Evolutionary conservation across 2,888 invertebrate genomes (phyloP), one percentile per base, ranked within the genome.

Genomic region (Spialia ferax): DNA sequence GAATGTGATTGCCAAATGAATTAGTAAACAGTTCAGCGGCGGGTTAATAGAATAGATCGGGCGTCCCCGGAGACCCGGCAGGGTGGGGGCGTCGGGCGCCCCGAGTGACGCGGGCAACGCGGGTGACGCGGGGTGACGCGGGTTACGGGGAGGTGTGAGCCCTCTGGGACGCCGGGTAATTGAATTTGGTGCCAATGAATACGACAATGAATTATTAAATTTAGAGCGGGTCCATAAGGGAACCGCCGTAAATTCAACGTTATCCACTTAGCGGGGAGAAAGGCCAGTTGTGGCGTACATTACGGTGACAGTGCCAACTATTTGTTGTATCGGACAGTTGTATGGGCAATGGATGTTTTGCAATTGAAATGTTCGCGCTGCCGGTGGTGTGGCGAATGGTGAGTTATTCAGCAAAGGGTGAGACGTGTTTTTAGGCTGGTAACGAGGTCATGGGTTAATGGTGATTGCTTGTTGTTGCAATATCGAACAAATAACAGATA

Each of bases 191-290:
- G 85, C 87, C 91, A 89, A 91, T 91, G 90, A 91, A 91, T 91
- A 88, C 88, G 79, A 88, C 89, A 91, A 88, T 91, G 89, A 91
- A 91, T 90, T 91, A 91, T 91, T 91, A 90, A 91, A 91, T 89
- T 88, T 87, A 79, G 83, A 84, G 76, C 86, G 81, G 77, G 80
- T 76, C 76, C 75, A 73, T 74, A 74, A 73, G 64, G 73, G 65
- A 59, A 59, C 59, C 64, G 64, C 52, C 54, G 66, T 66, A 66
- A 66, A 66, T 60, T 22, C 45, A 35, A 23, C 62, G 67, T 68
- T 70, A 66, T 54, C 65, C 62, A 62, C 52, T 71, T 66, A 63
- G 59, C 54, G 64, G 59, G 55, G 50, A 20, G 26, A 22, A 52
- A 38, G 60, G 38, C 50, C 42, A 13, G 48, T 26, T 42, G 29